A percentile compares a stretch with the other conserved stretches of the same genome.
These are phyloP conservation scores for Artibeus lituratus DNA, from an alignment of 2,797 vertebrate species.

Conservation along the genomic window DNA sequence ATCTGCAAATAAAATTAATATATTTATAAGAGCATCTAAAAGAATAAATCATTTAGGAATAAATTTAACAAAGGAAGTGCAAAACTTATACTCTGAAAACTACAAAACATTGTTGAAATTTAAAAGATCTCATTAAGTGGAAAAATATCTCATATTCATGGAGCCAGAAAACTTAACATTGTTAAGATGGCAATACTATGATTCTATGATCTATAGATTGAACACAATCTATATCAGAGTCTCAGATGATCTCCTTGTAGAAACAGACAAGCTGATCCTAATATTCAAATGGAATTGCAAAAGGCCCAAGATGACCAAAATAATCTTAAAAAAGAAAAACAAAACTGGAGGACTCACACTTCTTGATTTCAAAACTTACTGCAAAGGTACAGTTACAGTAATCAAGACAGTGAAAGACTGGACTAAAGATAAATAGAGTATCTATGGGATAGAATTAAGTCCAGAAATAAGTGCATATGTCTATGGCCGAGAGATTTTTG, in stretches of 20 bases:
- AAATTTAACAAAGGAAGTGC: not conserved
- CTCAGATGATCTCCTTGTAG: not conserved
- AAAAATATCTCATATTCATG: not conserved
- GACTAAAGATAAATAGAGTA: not conserved
- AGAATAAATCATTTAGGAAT: not conserved
- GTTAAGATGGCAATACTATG: not conserved
- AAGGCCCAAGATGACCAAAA: not conserved
- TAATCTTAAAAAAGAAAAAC: not conserved
- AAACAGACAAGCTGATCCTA: not conserved
- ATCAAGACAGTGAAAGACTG: not conserved
- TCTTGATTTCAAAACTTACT: not conserved
- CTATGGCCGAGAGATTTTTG: not conserved
- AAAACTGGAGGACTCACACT: not conserved
- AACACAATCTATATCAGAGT: not conserved
- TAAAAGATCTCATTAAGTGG: not conserved
- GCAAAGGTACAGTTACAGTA: not conserved
- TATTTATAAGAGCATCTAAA: not conserved
- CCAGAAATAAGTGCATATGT: not conserved
- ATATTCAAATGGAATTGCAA: not conserved
- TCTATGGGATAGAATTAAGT: not conserved
- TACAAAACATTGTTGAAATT: not conserved
- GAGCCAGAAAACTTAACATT: not conserved
- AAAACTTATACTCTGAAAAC: constrained; percentile 12
- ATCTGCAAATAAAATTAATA: not conserved
- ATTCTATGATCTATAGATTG: not conserved